phyloP scores from a whole-genome alignment of 1,140 invertebrate species.

The Neotoxoptera formosana region DNA sequence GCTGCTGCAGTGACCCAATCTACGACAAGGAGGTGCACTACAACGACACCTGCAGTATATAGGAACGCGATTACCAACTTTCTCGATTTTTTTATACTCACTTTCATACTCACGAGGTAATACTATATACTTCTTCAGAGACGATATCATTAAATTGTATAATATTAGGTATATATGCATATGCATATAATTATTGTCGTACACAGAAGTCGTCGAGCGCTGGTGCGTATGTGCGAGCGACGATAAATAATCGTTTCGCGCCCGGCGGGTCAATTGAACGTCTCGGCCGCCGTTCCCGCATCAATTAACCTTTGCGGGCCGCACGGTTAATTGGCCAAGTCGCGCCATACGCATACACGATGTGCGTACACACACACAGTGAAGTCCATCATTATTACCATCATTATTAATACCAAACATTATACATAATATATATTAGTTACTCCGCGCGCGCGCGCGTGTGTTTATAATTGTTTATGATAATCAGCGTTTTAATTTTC shows the following conservation, averaged over 20 bases:
- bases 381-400: not conserved
- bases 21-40: not conserved
- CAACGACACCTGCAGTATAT: too few species aligned
- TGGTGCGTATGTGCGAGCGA: not conserved
- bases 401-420: conserved; percentile 1
- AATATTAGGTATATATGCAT: too few species aligned
- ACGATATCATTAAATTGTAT: not conserved
- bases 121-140: not conserved
- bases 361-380: not conserved
- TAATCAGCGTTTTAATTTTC: conserved; percentile 17
- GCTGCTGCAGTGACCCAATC: not conserved
- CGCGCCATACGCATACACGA: not conserved
- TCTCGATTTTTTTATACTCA: not conserved
- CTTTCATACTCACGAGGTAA: not conserved
- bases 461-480: conserved; percentile 48
- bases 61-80: not conserved
- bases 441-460: not conserved
- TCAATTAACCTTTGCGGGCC: conserved; percentile 55
- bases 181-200: not conserved
- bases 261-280: conserved; percentile 52
- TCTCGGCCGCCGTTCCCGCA: conserved; percentile 55
- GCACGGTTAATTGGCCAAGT: conserved; percentile 55
- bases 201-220: not conserved
- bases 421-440: too few species aligned
- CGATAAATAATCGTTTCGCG: conserved; percentile 49